Base-by-base conservation (phyloP, 2,113 vertebrate species). In the Salvelinus namaycush region DNA sequence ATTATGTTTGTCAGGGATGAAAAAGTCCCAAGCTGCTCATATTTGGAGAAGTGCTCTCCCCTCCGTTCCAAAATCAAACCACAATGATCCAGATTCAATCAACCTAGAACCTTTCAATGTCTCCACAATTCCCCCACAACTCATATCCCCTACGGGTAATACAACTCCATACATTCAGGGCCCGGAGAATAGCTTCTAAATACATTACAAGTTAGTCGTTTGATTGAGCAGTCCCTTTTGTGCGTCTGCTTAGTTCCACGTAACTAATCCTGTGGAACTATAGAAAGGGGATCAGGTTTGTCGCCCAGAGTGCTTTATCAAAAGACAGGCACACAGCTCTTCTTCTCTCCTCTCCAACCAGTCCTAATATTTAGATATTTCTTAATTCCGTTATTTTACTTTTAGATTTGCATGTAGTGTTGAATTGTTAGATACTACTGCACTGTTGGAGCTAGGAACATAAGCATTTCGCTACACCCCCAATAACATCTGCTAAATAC, bases 1-100 rank as follows among this genome's bases (percentile, higher is more conserved):
- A 92, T 92, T 91, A 91, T 13, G 70, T 80, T 88, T 87, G 88
- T 90, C 68, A 82, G 78, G 75, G 51, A 72, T 44, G 14, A 6
- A 62, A 82, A 83, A 76, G 76, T 1, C 1, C 71, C 75, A 76
- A 79, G 75, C 85, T 77, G 75, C 71, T 83, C 60, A 9, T 76
- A 78, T 82, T 76, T 76, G 16, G 2, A 27, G 66, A 78, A 81
- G 70, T 70, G 34, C 34, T 70, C 9, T 68, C 67, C 29, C 68
- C 14, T 26, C 8, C 34, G 1, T 69, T 9, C 11, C 24, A 27
- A 26, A 39, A 76, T 69, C 51, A 62, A 29, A 69, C 18, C 39
- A 49, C 18, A 11, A 9, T 48, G n/a, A 18, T 13, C 18, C 27
- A 29, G 31, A 68, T n/a, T 44, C 20, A 7, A 70, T 70, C n/a